phyloP scores from a whole-genome alignment of 1,140 invertebrate species.

The Himalopsyche phryganea region DNA sequence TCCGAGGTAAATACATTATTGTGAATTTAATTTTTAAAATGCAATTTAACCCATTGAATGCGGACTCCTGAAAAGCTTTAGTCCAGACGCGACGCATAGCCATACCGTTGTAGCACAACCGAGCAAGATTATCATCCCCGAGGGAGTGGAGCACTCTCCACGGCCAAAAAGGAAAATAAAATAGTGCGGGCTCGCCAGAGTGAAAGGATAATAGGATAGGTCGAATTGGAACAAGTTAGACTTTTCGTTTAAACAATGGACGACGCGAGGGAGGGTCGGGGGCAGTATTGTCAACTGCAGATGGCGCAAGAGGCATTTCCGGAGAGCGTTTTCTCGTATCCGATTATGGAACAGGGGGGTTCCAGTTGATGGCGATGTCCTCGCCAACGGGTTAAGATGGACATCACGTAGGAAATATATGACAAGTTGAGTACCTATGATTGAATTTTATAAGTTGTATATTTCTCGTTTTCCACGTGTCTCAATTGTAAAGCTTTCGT shows the following conservation, averaged over 20 bases:
- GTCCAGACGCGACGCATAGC: too few relatives aligned
- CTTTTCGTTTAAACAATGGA: constrained; percentile 19
- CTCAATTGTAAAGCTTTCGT: too few relatives aligned
- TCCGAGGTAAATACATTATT: too few relatives aligned
- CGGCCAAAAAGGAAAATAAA: constrained; percentile 14
- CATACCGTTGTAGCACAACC: constrained; percentile 8
- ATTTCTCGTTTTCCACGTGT: too few relatives aligned
- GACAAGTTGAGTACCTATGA: background rate
- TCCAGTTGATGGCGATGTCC: background rate
- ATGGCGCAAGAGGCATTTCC: background rate
- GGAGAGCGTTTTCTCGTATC: too few relatives aligned
- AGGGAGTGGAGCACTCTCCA: background rate
- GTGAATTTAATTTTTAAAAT: too few relatives aligned
- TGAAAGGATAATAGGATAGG: constrained; percentile 6
- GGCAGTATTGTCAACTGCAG: background rate
- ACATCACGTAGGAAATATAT: background rate
- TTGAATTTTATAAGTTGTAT: background rate
- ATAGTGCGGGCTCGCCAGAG: constrained; percentile 5
- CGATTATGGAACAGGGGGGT: background rate
- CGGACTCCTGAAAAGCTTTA: background rate
- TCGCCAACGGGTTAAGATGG: background rate
- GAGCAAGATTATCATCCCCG: constrained; percentile 16
- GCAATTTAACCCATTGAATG: too few relatives aligned
- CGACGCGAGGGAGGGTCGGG: background rate
- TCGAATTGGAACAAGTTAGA: constrained; percentile 18